Evolutionary conservation across 2,113 vertebrate species (phyloP).

Genomic region (Hucho hucho): DNA sequence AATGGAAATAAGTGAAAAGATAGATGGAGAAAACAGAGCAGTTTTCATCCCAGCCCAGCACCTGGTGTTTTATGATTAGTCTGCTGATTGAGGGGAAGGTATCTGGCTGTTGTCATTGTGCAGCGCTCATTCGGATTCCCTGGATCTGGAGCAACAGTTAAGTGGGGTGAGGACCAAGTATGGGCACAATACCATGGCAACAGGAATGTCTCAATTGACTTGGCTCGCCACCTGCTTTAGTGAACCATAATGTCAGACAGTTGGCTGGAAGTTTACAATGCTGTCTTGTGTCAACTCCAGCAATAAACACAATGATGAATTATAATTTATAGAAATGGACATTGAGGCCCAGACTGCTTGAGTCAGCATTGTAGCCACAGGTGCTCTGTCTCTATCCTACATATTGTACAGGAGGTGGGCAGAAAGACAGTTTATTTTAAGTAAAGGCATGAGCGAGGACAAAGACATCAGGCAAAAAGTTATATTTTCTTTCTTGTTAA

Average conservation of each 20-base stretch:
- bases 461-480: too few relatives aligned
- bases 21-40: neutral
- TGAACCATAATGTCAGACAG: neutral
- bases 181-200: constrained; percentile 16
- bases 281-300: constrained; percentile 6
- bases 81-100: neutral
- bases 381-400: constrained; percentile 1
- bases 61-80: neutral
- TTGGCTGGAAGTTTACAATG: constrained; percentile 10
- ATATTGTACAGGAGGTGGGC: neutral
- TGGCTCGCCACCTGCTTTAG: neutral
- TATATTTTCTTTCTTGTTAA: neutral
- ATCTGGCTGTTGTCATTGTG: neutral
- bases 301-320: constrained; percentile 27
- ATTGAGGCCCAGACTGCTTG: constrained; percentile 13
- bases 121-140: constrained; percentile 18
- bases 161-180: constrained; percentile 24
- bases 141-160: constrained; percentile 6
- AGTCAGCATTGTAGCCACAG: constrained; percentile 26
- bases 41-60: neutral
- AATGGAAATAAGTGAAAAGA: neutral
- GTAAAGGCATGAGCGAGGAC: neutral
- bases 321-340: constrained; percentile 18
- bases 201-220: constrained; percentile 14
- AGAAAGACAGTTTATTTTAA: neutral